Evolutionary conservation across 1,140 invertebrate genomes (phyloP).

Genomic region (Teleogryllus occipitalis): DNA sequence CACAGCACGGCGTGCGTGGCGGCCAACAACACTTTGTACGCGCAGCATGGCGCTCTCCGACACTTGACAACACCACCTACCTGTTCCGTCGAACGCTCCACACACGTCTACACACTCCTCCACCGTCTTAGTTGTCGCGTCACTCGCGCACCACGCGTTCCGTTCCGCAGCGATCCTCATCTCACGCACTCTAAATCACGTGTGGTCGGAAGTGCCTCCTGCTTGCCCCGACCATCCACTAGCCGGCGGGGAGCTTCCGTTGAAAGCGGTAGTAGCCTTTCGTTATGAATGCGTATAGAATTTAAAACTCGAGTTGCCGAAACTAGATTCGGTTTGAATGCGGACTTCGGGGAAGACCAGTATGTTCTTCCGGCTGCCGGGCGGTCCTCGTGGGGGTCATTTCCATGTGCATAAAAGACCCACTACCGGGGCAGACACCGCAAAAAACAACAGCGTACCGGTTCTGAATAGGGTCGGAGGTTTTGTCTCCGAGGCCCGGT

Average conservation of each 20-base stretch:
- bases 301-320: not conserved
- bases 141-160: no score
- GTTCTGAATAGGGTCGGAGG: not conserved
- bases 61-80: not conserved
- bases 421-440: not conserved
- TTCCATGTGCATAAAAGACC: not conserved
- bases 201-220: not conserved
- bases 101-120: not conserved
- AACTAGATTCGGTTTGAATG: constrained; percentile 1
- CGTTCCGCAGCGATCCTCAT: no score
- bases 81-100: not conserved
- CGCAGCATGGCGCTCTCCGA: no score
- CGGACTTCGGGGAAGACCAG: not conserved
- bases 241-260: not conserved
- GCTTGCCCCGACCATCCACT: not conserved
- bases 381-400: not conserved
- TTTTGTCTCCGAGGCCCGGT: not conserved
- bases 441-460: constrained; percentile 3
- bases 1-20: no score
- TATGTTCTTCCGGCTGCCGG: constrained; percentile 2
- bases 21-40: no score
- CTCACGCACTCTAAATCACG: not conserved
- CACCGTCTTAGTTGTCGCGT: not conserved
- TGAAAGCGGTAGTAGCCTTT: not conserved
- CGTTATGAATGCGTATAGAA: not conserved